These are phyloP conservation scores for Upupa epops DNA, from an alignment of 2,113 vertebrate species.

Conservation along the genomic window DNA sequence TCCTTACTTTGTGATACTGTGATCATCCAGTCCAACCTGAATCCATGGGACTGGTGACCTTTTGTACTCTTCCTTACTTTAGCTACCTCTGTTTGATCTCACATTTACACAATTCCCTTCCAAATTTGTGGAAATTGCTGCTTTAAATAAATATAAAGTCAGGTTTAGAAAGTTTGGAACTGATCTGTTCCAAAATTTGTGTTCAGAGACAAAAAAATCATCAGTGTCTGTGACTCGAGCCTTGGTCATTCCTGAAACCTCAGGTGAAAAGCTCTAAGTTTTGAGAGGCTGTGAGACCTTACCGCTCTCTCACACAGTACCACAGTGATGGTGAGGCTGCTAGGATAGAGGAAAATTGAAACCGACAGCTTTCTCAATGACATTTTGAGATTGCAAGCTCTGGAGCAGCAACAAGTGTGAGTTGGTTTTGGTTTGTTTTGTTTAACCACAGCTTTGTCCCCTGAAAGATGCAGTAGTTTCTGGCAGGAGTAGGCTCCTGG, in stretches of 20 bases:
- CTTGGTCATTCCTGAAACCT: constrained; percentile 17
- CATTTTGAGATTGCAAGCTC: neutral
- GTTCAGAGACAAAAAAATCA: constrained; percentile 49
- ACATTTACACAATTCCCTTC: neutral
- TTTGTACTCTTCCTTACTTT: neutral
- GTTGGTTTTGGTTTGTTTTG: neutral
- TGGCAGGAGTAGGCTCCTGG: neutral
- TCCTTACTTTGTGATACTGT: no score
- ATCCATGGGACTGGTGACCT: neutral
- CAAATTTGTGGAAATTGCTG: neutral
- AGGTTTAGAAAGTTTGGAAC: constrained; percentile 45
- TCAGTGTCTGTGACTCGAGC: neutral
- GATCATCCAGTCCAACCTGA: no score
- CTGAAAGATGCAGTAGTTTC: neutral
- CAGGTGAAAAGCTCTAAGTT: neutral
- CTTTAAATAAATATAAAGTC: neutral
- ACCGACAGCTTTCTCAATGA: neutral
- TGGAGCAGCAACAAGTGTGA: neutral
- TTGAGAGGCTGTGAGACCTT: no score
- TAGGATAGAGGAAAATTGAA: neutral
- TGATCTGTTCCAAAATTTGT: constrained; percentile 42
- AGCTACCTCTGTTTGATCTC: neutral
- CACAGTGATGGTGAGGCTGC: neutral
- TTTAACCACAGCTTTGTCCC: neutral
- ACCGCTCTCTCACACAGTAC: no score